Base-by-base conservation (phyloP, 2,797 vertebrate species). In the Rhinogobio ventralis region DNA sequence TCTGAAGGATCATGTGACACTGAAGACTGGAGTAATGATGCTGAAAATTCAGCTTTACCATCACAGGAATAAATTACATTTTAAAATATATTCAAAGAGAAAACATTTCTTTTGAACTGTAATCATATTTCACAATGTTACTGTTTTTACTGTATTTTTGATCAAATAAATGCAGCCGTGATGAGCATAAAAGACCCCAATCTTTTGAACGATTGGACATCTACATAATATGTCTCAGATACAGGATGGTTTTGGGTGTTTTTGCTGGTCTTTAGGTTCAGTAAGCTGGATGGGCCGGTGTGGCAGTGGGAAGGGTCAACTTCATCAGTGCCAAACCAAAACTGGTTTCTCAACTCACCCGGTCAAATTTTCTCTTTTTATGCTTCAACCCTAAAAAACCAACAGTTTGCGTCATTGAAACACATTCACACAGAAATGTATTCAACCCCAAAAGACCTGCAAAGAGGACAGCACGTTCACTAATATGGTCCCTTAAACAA, bases 291-390 rank as follows among this genome's bases (percentile, higher is more conserved):
- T 64, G 62, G 25, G n/a, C 2, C 49, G 5, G 69, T 81, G 78
- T 80, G 69, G 69, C 39, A 51, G 14, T 53, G 49, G 51, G n/a
- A 68, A 57, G 80, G 74, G 60, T 67, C n/a, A 42, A 77, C 15
- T 39, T 4, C 1, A 7, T 66, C 17, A 76, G 53, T 82, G 72
- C 80, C 81, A 86, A 86, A 86, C 57, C 75, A 76, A 53, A 51
- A 67, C 49, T 69, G 76, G 75, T 80, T 81, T 84, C 62, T 79
- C 57, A 82, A 51, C n/a, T 55, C 68, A 67, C 69, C 76, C 28
- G 39, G 64, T 80, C 57, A 69, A 49, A 73, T 68, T 45, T 82
- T 76, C 53, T 84, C 60, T 85, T 86, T 76, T 88, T 83, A 45
- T 57, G 36, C 75, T 42, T 71, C 53, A 84, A 81, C 62, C 45